Percentiles rank a stretch among this genome's conserved stretches.
phyloP scores from a whole-genome alignment of 2,888 invertebrate genomes.

The Deroplatys truncata region DNA sequence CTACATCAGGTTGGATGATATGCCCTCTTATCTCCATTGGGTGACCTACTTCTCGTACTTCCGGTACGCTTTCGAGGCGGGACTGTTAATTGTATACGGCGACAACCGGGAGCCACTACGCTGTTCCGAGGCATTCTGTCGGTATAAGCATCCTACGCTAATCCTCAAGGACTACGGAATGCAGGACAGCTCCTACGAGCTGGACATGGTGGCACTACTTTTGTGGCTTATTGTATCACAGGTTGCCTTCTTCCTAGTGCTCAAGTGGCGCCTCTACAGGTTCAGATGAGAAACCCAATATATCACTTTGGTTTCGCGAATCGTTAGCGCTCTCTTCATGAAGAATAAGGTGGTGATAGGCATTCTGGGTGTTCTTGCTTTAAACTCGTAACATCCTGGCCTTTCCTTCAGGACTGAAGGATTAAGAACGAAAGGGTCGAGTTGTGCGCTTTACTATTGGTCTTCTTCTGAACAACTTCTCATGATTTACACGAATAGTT shows the following conservation, averaged over 20 bases:
- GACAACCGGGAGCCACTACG: conserved; percentile 46
- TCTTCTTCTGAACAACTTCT: no score
- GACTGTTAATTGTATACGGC: conserved; percentile 50
- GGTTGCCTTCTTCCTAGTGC: conserved; percentile 35
- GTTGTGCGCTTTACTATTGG: no score
- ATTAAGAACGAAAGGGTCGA: no score
- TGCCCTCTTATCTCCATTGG: conserved; percentile 62
- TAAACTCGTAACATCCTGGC: no score
- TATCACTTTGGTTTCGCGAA: background rate
- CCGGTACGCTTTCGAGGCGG: conserved; percentile 54
- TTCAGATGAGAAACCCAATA: background rate
- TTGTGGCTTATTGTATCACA: conserved; percentile 41
- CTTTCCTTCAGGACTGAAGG: no score
- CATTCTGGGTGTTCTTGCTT: no score
- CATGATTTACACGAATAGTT: no score
- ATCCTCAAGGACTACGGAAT: conserved; percentile 47
- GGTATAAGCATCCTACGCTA: conserved; percentile 40
- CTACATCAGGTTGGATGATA: conserved; percentile 71
- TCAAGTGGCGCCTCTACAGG: conserved; percentile 33
- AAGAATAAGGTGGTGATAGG: no score
- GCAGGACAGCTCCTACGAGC: conserved; percentile 39
- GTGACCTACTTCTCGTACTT: conserved; percentile 46
- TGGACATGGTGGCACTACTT: conserved; percentile 44
- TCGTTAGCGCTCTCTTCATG: no score
- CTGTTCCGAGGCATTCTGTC: conserved; percentile 45